Base-by-base conservation (phyloP, 1,140 invertebrate species). In the Calliopsis andreniformis region DNA sequence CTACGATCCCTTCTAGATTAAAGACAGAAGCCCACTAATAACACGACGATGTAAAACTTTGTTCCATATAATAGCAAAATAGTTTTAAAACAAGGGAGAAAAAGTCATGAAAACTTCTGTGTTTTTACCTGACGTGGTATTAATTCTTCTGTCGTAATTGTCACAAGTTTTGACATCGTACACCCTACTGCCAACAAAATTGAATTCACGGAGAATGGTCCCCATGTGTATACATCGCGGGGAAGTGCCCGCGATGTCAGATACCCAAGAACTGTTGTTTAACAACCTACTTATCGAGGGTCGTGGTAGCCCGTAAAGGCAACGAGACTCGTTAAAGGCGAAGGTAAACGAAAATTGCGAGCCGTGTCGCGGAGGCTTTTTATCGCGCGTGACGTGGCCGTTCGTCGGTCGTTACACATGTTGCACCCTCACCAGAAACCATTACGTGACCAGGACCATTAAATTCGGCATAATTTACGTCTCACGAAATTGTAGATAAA, bases 401-500 rank as follows among this genome's bases (percentile, higher is more conserved):
- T 42, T 16, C 18, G 18, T 47, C 16, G 25, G 18, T 64, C 25
- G 70, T 73, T 66, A 73, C 61, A 55, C 23, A 45, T 55, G 70
- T 73, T 73, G n/a, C 35, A 49, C 25, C 28, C 16, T 14, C 20
- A n/a, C 30, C 0, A 16, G n/a, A n/a, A 55, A n/a, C n/a, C n/a
- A 55, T 73, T 61, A 73, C 70, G 70, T 55, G 70, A 35, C 25
- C 10, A 25, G 12, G n/a, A 25, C 8, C 49, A 66, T 73, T 73
- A 73, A 73, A 73, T 64, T 47, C 32, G 0, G 12, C 8, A 16
- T 55, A 25, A 43, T 55, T 66, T 53, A 63, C 59, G 47, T 72
- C 42, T 64, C 69, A 35, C 6, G 16, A 28, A 39, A 20, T 32
- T 42, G 14, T 1, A 6, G 64, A 80, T 76, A 68, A 80, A 68